Percentiles rank a stretch among this genome's conserved stretches.
Evolutionary conservation across 2,888 invertebrate species (phyloP).

Genomic region (Oscheius sp.): DNA sequence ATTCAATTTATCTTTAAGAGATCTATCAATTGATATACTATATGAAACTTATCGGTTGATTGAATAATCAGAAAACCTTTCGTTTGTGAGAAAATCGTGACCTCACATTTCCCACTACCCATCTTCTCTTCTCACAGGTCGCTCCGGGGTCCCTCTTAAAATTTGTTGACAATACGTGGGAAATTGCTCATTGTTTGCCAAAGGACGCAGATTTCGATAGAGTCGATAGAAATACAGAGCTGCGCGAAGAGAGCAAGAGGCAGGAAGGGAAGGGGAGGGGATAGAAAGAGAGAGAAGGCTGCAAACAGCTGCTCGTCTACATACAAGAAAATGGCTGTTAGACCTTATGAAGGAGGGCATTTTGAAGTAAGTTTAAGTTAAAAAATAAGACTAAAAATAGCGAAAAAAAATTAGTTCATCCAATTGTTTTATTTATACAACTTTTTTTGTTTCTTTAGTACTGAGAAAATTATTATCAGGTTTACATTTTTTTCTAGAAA

Average conservation of each 20-base stretch:
- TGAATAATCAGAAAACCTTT: too few species aligned
- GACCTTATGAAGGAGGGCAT: constrained; percentile 54
- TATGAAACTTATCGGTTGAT: too few species aligned
- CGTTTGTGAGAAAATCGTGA: too few species aligned
- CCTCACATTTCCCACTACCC: too few species aligned
- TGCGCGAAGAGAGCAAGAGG: not conserved
- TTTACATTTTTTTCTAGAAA: constrained; percentile 51
- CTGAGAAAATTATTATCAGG: not conserved
- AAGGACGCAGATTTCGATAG: constrained; percentile 4
- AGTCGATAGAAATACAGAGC: not conserved
- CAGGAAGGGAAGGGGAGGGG: not conserved
- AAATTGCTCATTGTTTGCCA: constrained; percentile 16
- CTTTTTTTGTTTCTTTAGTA: not conserved
- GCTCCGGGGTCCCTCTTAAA: too few species aligned
- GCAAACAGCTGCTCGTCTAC: constrained; percentile 3
- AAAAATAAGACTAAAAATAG: not conserved
- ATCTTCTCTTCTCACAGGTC: not conserved
- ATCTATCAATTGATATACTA: too few species aligned
- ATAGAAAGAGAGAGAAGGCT: not conserved
- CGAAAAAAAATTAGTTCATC: not conserved
- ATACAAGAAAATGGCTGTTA: constrained; percentile 38
- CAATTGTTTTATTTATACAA: not conserved
- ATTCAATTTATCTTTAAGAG: too few species aligned
- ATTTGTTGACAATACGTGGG: constrained; percentile 22
- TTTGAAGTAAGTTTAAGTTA: constrained; percentile 46